Evolutionary conservation across 2,797 vertebrate genomes (phyloP).

Genomic region (Halcyon chelicuti): DNA sequence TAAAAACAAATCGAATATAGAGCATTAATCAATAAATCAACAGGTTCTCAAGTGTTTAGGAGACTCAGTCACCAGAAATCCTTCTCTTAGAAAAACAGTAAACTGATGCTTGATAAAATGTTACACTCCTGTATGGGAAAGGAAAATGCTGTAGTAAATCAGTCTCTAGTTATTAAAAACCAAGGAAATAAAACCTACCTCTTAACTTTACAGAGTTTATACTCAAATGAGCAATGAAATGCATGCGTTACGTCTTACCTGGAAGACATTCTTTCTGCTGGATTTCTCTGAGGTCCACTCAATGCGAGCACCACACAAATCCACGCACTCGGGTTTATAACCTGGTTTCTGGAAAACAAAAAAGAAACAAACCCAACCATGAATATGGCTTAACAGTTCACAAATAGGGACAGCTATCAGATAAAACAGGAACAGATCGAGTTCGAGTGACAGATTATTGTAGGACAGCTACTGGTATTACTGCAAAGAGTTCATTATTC

Average conservation of each 20-base stretch:
- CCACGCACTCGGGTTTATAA: conserved; percentile 86
- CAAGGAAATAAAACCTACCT: conserved; percentile 27
- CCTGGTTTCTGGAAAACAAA: conserved; percentile 84
- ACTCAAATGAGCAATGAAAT: background rate
- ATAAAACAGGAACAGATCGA: background rate
- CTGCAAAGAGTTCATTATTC: background rate
- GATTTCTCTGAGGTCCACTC: conserved; percentile 92
- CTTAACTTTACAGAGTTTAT: conserved; percentile 4
- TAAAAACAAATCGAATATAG: conserved; percentile 71
- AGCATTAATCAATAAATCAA: conserved; percentile 74
- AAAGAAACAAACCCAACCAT: background rate
- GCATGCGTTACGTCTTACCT: conserved; percentile 81
- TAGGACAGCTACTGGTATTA: background rate
- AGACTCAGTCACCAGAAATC: conserved; percentile 52
- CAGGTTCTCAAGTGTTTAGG: conserved; percentile 70
- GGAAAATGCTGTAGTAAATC: conserved; percentile 3
- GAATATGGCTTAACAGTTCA: background rate
- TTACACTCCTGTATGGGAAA: background rate
- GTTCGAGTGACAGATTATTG: background rate
- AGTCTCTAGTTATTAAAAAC: conserved; percentile 33
- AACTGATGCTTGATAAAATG: conserved; percentile 42
- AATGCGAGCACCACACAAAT: conserved; percentile 86
- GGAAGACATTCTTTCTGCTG: conserved; percentile 91
- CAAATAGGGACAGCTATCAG: background rate
- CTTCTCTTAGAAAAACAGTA: conserved; percentile 53